Evolutionary conservation across 2,797 vertebrate genomes (phyloP).

Genomic region (Steatocranus sp.): DNA sequence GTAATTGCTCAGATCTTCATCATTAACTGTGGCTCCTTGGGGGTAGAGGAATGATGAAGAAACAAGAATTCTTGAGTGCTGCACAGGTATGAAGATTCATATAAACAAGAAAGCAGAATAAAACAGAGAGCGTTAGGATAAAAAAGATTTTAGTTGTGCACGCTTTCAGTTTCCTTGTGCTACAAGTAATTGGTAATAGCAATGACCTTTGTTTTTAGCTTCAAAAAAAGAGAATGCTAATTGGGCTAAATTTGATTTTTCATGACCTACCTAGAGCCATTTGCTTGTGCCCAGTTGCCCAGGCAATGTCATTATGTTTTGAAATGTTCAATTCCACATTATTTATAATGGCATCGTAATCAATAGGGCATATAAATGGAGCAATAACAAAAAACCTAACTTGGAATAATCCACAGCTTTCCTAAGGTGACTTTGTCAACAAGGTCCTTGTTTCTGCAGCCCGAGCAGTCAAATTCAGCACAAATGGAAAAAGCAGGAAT

Average conservation of each 20-base stretch:
- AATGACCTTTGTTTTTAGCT: background rate
- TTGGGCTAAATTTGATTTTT: background rate
- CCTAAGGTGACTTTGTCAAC: background rate
- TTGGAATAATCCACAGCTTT: background rate
- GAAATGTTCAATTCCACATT: background rate
- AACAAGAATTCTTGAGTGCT: background rate
- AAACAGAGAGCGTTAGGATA: rapidly evolving
- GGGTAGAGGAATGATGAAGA: background rate
- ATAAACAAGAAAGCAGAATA: background rate
- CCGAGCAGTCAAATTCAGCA: background rate
- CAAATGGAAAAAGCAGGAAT: background rate
- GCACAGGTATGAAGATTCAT: background rate
- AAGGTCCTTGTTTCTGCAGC: background rate
- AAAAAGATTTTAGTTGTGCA: background rate
- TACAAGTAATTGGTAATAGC: background rate
- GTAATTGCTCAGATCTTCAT: background rate
- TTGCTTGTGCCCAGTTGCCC: background rate
- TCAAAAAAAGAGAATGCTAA: background rate
- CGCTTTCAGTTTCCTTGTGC: background rate
- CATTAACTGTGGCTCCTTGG: background rate
- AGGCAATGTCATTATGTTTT: background rate
- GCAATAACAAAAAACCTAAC: background rate
- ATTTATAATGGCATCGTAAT: background rate
- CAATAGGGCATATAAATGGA: background rate
- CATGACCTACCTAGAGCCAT: background rate